These are phyloP conservation scores for Rhinichthys osculus DNA, from an alignment of 2,797 vertebrate species.

Conservation along the genomic window DNA sequence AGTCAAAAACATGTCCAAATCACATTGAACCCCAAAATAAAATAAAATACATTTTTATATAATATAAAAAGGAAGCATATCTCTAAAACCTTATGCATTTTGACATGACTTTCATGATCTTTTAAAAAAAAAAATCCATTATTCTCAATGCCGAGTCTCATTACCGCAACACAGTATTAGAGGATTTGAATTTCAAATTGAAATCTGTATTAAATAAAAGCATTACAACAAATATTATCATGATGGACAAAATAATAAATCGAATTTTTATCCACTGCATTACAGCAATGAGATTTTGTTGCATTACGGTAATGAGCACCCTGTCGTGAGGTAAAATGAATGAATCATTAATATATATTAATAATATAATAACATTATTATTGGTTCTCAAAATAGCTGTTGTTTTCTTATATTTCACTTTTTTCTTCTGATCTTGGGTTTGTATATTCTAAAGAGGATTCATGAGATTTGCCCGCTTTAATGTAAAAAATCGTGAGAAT, in stretches of 20 bases:
- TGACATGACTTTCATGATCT: neutral
- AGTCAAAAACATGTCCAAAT: constrained; percentile 5
- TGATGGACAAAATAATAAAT: neutral
- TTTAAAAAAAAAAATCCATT: no score
- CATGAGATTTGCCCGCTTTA: neutral
- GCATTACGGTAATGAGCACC: neutral
- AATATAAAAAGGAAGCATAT: neutral
- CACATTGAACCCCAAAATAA: neutral
- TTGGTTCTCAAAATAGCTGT: neutral
- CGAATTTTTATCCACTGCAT: no score
- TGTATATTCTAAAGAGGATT: neutral
- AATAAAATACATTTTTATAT: neutral
- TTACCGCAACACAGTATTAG: neutral
- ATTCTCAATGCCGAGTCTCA: neutral
- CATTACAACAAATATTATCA: neutral
- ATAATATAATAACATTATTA: neutral
- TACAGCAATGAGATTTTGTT: neutral
- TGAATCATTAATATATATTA: neutral
- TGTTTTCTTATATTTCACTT: neutral
- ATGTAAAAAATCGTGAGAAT: neutral
- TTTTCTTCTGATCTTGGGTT: neutral
- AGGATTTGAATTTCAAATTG: neutral
- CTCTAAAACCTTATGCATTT: neutral
- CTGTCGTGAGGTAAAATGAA: neutral
- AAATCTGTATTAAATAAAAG: neutral